These are phyloP conservation scores for Sialis lutaria DNA, from an alignment of 2,888 invertebrate species.

Conservation along the genomic window DNA sequence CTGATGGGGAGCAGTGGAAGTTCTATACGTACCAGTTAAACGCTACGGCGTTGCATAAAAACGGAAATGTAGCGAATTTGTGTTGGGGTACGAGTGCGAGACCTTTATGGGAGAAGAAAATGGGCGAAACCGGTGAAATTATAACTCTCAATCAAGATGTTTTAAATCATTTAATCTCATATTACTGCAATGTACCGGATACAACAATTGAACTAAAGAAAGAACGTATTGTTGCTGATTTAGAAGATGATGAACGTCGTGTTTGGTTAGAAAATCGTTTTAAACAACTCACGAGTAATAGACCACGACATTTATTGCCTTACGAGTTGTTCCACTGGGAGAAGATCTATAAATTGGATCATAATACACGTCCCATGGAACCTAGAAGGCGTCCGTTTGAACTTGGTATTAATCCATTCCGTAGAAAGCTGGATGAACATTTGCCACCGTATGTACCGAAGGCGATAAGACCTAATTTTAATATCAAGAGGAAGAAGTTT, in stretches of 20 bases:
- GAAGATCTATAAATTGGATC: slow-evolving; percentile 57
- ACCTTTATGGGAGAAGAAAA: slow-evolving; percentile 64
- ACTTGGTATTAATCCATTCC: slow-evolving; percentile 37
- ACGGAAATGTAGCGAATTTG: slow-evolving; percentile 39
- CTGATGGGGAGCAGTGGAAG: slow-evolving; percentile 75
- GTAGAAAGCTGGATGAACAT: slow-evolving; percentile 49
- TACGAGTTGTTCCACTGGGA: slow-evolving; percentile 73
- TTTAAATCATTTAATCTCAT: slow-evolving; percentile 50
- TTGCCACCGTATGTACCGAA: slow-evolving; percentile 52
- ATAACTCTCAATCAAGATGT: slow-evolving; percentile 68
- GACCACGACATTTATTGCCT: slow-evolving; percentile 32
- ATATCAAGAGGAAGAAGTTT: slow-evolving; percentile 1
- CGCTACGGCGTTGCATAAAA: slow-evolving; percentile 50
- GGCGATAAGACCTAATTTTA: slow-evolving; percentile 31
- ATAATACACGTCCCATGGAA: slow-evolving; percentile 50
- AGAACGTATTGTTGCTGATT: slow-evolving; percentile 42
- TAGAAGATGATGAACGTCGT: slow-evolving; percentile 47
- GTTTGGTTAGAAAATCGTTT: slow-evolving; percentile 50
- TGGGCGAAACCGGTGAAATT: slow-evolving; percentile 38
- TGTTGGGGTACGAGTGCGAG: slow-evolving; percentile 32
- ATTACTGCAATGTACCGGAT: slow-evolving; percentile 53
- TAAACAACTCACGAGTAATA: slow-evolving; percentile 50
- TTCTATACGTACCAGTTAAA: slow-evolving; percentile 88
- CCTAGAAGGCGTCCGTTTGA: slow-evolving; percentile 54
- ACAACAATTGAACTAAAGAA: slow-evolving; percentile 39